Evolutionary conservation across 2,888 invertebrate species (phyloP).

Genomic region (Meloe dianella): DNA sequence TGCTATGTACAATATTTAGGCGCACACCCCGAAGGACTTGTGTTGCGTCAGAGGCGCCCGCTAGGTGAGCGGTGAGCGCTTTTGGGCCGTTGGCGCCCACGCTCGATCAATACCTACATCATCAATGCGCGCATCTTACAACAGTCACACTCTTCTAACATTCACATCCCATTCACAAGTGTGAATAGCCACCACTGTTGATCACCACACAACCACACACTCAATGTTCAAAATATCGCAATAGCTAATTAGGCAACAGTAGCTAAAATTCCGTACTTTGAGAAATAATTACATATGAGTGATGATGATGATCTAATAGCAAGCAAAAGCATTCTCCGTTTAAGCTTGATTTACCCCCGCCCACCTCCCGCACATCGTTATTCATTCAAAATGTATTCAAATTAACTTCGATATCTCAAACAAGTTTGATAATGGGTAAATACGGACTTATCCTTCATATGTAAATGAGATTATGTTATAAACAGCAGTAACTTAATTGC

Average conservation of each 20-base stretch:
- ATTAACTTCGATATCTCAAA: background rate
- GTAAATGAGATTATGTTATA: background rate
- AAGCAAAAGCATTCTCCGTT: no score
- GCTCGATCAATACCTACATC: conserved; percentile 50
- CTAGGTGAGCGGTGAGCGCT: conserved; percentile 43
- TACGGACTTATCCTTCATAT: background rate
- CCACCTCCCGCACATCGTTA: background rate
- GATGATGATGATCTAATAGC: no score
- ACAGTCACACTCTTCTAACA: conserved; percentile 41
- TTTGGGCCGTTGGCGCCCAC: conserved; percentile 40
- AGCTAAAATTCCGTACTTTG: no score
- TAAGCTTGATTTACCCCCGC: background rate
- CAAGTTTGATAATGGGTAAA: conserved; percentile 1
- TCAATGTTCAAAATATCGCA: no score
- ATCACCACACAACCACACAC: conserved; percentile 10
- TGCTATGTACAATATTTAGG: conserved; percentile 38
- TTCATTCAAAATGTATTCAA: background rate
- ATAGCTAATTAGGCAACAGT: no score
- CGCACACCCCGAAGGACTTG: conserved; percentile 46
- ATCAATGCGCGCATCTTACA: conserved; percentile 42
- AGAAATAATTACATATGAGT: no score
- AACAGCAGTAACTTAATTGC: background rate
- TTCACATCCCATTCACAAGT: conserved; percentile 50
- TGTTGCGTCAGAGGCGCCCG: conserved; percentile 54
- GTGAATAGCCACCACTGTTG: conserved; percentile 21